phyloP scores from a whole-genome alignment of 2,888 invertebrate genomes.

The Bedellia somnulentella region DNA sequence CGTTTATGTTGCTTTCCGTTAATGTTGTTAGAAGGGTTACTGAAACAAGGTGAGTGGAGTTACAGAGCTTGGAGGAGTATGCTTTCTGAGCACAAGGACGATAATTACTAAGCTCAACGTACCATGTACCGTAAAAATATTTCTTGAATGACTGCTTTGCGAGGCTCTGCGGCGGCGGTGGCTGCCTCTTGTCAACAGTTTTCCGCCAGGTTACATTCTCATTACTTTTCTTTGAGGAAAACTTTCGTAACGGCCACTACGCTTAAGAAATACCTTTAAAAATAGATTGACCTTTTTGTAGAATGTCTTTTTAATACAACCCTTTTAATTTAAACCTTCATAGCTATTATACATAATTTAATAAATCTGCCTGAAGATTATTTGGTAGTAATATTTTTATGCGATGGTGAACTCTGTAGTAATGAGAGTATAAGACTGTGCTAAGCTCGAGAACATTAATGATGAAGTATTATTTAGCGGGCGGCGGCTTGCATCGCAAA shows the following conservation, averaged over 20 bases:
- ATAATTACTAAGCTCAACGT: slow-evolving; percentile 19
- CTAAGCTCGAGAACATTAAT: slow-evolving; percentile 38
- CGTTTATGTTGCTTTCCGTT: no score
- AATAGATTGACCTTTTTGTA: slow-evolving; percentile 39
- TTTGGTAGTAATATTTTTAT: no score
- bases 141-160: slow-evolving; percentile 30
- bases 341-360: no score
- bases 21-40: no score
- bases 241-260: slow-evolving; percentile 39
- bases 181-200: slow-evolving; percentile 23
- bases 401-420: no score
- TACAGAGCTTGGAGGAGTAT: slow-evolving; percentile 5
- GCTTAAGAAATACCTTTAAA: slow-evolving; percentile 46
- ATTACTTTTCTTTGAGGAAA: slow-evolving; percentile 49
- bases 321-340: no score
- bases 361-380: no score
- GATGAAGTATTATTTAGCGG: slow-evolving; percentile 43
- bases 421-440: no score
- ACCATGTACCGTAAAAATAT: slow-evolving; percentile 40
- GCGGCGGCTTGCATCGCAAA: slow-evolving; percentile 39
- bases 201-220: slow-evolving; percentile 55
- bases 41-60: slow-evolving; percentile 2
- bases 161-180: slow-evolving; percentile 16
- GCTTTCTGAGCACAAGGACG: no score
- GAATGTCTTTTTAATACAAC: slow-evolving; percentile 16